Evolutionary conservation across 2,888 invertebrate species (phyloP), one percentile per base, ranked within the genome.

Genomic region (Drosophila prostipennis): DNA sequence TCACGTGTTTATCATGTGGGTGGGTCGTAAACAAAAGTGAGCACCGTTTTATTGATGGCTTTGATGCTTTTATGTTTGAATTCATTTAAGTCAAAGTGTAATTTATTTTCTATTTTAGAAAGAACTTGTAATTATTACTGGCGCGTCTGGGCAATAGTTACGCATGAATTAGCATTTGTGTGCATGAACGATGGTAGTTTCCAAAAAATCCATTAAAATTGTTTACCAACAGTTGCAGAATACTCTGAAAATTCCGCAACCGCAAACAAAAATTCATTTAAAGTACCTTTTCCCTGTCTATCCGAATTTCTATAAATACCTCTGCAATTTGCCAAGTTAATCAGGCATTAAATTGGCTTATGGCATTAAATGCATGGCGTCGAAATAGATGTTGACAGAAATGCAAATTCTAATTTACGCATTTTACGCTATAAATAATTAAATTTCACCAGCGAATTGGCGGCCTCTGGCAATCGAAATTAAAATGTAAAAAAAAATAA

Each of bases 301-400:
- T 37, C 32, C 37, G 23, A 48, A 42, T 49, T 19, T n/a, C 19
- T 53, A 53, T 53, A 51, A 52, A 52, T 37, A 11, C 36, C 45
- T 34, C 48, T 42, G 70, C 49, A 74, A 81, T 87, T 78, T 82
- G 74, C 54, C 71, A 61, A 68, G 74, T 70, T 81, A 80, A 86
- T 77, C 76, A 71, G 75, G 71, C 70, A 74, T 80, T 77, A 74
- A 85, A 85, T 82, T 82, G 67, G 86, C 87, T 76, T 77, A 71
- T 72, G 63, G 46, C 55, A 54, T 59, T 60, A 60, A 67, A 36
- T 58, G 55, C 64, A 61, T 51, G 49, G 55, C 19, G 49, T 48
- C 54, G 49, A 61, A 64, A 77, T 74, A 75, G 67, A 72, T 76
- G 76, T 71, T 82, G 87, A 87, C 82, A 78, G 60, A 71, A 79